Evolutionary conservation across 2,113 vertebrate genomes (phyloP).

Genomic region (Triplophysa tibetana): DNA sequence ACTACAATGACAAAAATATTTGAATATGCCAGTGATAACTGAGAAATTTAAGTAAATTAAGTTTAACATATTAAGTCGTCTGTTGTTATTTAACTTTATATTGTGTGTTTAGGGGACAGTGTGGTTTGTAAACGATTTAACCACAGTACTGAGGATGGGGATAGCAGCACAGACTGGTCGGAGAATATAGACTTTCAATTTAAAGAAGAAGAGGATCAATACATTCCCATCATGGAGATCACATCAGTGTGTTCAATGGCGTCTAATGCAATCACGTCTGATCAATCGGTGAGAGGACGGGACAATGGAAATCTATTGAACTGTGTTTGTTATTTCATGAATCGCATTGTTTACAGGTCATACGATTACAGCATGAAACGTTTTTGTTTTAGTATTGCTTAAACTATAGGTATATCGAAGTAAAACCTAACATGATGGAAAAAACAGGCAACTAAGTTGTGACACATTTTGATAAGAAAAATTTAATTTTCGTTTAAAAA

Average conservation of each 20-base stretch:
- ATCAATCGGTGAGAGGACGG: slow-evolving; percentile 32
- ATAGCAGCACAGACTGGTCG: slow-evolving; percentile 45
- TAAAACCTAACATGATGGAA: neutral
- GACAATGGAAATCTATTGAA: slow-evolving; percentile 3
- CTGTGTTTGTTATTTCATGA: neutral
- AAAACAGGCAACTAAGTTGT: neutral
- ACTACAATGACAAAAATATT: too few species aligned
- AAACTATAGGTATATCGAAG: neutral
- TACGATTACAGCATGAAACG: neutral
- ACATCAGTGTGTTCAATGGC: slow-evolving; percentile 73
- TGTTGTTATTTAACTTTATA: neutral
- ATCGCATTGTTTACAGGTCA: neutral
- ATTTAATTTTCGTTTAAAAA: neutral
- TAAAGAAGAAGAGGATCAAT: slow-evolving; percentile 72
- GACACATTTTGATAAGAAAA: too few species aligned
- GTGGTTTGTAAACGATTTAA: slow-evolving; percentile 45
- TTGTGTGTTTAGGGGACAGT: slow-evolving; percentile 57
- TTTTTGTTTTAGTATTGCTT: neutral
- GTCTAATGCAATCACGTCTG: neutral
- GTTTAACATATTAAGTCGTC: too few species aligned
- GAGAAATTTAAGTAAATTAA: too few species aligned
- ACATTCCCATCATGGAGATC: slow-evolving; percentile 74
- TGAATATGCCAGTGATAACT: too few species aligned
- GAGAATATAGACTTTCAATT: slow-evolving; percentile 49
- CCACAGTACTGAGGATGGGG: slow-evolving; percentile 39